Evolutionary conservation across 2,888 invertebrate genomes (phyloP), one percentile per base, ranked within the genome.

Genomic region (Eucera pruinosa): DNA sequence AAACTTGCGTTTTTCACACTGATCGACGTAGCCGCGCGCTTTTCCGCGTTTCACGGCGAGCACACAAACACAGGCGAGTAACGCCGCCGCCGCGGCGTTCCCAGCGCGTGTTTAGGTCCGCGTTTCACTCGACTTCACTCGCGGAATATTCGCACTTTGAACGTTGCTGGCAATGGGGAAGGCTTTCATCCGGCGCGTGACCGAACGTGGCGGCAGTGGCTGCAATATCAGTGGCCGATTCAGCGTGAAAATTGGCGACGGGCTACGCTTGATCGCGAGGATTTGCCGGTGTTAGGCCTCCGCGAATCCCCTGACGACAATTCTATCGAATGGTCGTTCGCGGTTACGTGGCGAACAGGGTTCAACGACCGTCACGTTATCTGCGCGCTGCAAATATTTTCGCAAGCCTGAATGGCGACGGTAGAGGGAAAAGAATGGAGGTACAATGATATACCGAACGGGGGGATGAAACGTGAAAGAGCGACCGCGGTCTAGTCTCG

Each of bases 201-300:
- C 11, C 72, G 25, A 30, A 23, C 30, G 20, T 15, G 66, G 11
- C 11, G 6, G 13, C 11, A 9, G 41, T 33, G 2, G 25, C 57
- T 43, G 67, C n/a, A 48, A 62, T 18, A 71, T 57, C 25, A 15
- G 54, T 4, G 50, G 18, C 2, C 18, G 33, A 13, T 30, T 47
- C 27, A 27, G 18, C 58, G 50, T 20, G 45, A 33, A 23, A 62
- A 61, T 58, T 36, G 18, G 5, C 50, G 30, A n/a, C 45, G 18
- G 41, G 30, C 30, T n/a, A 15, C 43, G 39, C 25, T 45, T 13
- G 41, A 74, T 62, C 61, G 43, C 36, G 39, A 41, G 67, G 43
- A 68, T 74, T 57, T 41, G 60, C 30, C 52, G 57, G 47, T 33
- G 58, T 58, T 72, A 43, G 36, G 25, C 20, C 52, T 54, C 30